phyloP scores from a whole-genome alignment of 2,888 invertebrate species.

The Cremastinae sp. region DNA sequence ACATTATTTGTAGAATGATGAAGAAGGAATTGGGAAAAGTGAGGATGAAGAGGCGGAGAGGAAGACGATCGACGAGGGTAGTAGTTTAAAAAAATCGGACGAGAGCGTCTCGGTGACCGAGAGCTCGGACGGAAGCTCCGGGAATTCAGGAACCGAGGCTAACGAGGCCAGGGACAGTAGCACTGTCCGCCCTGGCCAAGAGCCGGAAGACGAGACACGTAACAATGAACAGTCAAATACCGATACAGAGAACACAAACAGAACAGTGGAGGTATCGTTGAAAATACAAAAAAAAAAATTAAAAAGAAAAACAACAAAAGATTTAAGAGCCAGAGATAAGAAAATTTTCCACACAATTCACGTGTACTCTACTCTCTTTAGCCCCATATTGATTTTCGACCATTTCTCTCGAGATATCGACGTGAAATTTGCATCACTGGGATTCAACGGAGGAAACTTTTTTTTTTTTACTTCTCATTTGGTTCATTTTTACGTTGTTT shows the following conservation, averaged over 20 bases:
- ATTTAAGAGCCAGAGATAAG: slow-evolving; percentile 20
- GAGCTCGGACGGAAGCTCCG: slow-evolving; percentile 43
- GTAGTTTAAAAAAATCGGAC: slow-evolving; percentile 57
- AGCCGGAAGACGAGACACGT: slow-evolving; percentile 62
- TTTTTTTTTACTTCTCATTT: too few species aligned
- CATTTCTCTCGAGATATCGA: slow-evolving; percentile 22
- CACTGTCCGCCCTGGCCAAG: slow-evolving; percentile 57
- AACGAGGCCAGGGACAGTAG: slow-evolving; percentile 57
- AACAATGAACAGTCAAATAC: slow-evolving; percentile 61
- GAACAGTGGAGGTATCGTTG: slow-evolving; percentile 61
- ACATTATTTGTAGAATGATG: slow-evolving; percentile 72
- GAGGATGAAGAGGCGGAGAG: slow-evolving; percentile 64
- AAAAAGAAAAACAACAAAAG: slow-evolving; percentile 25
- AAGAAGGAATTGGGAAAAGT: slow-evolving; percentile 64
- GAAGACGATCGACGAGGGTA: slow-evolving; percentile 61
- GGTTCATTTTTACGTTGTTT: too few species aligned
- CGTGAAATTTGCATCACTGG: slow-evolving; percentile 2
- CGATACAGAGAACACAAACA: slow-evolving; percentile 63
- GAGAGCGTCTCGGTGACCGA: slow-evolving; percentile 51
- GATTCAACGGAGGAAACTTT: neutral
- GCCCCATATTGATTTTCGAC: slow-evolving; percentile 55
- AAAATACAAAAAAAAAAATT: slow-evolving; percentile 35
- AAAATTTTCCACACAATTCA: slow-evolving; percentile 49
- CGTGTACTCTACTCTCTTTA: slow-evolving; percentile 59
- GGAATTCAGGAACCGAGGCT: slow-evolving; percentile 47